These are phyloP conservation scores for Chrysodeixis includens DNA, from an alignment of 2,888 invertebrate genomes.

Conservation along the genomic window DNA sequence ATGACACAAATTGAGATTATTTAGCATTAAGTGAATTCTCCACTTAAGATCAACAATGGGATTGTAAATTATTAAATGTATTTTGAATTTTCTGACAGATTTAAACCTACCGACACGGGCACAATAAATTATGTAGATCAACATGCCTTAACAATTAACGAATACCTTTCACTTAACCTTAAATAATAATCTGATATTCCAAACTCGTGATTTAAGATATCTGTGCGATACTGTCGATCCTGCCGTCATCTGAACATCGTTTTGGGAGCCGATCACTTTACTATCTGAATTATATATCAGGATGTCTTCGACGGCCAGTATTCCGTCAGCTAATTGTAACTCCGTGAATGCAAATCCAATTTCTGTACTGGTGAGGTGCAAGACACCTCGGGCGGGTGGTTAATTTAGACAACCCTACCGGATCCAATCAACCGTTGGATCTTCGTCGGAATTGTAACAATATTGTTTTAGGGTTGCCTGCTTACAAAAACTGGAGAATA, in stretches of 20 bases:
- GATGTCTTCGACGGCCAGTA: slow-evolving; percentile 54
- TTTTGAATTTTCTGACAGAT: slow-evolving; percentile 26
- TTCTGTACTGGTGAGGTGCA: slow-evolving; percentile 57
- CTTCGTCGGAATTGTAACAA: slow-evolving; percentile 52
- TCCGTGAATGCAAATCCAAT: slow-evolving; percentile 69
- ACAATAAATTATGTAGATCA: slow-evolving; percentile 37
- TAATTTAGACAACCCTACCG: slow-evolving; percentile 60
- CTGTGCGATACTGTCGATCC: slow-evolving; percentile 27
- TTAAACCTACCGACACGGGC: slow-evolving; percentile 30
- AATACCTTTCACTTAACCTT: slow-evolving; percentile 38
- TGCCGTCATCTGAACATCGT: slow-evolving; percentile 27
- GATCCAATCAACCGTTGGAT: slow-evolving; percentile 58
- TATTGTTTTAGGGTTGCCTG: slow-evolving; percentile 53
- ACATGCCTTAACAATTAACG: slow-evolving; percentile 46
- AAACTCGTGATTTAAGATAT: slow-evolving; percentile 44
- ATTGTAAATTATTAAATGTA: slow-evolving; percentile 20
- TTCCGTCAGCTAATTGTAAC: slow-evolving; percentile 66
- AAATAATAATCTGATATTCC: slow-evolving; percentile 50
- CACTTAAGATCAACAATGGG: background rate
- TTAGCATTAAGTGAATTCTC: background rate
- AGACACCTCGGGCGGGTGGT: slow-evolving; percentile 55
- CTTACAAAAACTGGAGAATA: slow-evolving; percentile 34
- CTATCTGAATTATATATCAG: slow-evolving; percentile 63
- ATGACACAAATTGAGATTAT: background rate
- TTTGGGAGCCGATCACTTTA: slow-evolving; percentile 47